Evolutionary conservation across 2,113 vertebrate species (phyloP), one percentile per base, ranked within the genome.

Genomic region (Pavo muticus): DNA sequence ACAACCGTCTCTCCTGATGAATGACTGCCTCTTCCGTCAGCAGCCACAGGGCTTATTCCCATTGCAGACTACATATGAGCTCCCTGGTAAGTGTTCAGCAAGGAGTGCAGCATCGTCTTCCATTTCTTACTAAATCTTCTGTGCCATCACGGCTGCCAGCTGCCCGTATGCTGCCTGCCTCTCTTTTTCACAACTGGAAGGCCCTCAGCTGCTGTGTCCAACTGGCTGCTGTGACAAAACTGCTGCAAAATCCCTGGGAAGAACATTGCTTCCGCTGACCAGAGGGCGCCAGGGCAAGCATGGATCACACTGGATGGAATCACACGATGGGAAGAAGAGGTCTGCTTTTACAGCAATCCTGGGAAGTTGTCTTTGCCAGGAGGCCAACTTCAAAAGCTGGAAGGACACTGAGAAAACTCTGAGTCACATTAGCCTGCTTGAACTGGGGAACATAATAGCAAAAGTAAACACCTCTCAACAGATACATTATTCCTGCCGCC

Each of bases 391-490:
- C 1, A 12, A 94, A 95, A 96, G 72, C 83, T 91, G 79, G 77
- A 93, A 92, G 50, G 61, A 70, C 0, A 0, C 45, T 96, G 84
- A 93, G 93, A 93, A 92, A 94, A 88, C 86, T 93, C 72, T 78
- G 93, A 95, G 80, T 92, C 94, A 95, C 0, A 6, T 94, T 64
- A 96, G 92, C 50, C 85, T 90, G 94, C 95, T 88, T 84, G 91
- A 76, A 93, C 3, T 75, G 52, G 71, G 85, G 63, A 93, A 84
- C 88, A 95, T 81, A 96, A 96, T 72, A 44, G 71, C 56, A 91
- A 93, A 94, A 95, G 18, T 71, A 94, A 96, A 94, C 80, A 68
- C 30, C 50, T 81, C 87, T 84, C 67, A 90, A 65, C 40, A 48
- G 59, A 91, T 39, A 74, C 0, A 5, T 40, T 54, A 91, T 73